phyloP scores from a whole-genome alignment of 1,140 invertebrate genomes.

The Eumaeus atala region DNA sequence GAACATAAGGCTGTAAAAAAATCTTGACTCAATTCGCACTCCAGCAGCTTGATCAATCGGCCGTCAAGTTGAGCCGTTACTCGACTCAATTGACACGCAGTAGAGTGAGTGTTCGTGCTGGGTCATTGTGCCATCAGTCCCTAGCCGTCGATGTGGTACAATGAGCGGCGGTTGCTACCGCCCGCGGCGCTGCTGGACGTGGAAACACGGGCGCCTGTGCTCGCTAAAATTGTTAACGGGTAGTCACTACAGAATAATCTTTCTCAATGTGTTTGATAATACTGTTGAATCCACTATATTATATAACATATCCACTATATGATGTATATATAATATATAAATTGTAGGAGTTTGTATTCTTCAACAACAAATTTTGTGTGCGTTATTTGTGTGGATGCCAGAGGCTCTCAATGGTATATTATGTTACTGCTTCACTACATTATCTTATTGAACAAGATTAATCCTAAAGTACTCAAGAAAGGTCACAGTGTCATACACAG shows the following conservation, averaged over 20 bases:
- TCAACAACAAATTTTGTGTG: too few species aligned
- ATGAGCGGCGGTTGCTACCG: slow-evolving; percentile 44
- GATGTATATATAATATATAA: too few species aligned
- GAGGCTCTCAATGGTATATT: too few species aligned
- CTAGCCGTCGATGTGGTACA: slow-evolving; percentile 4
- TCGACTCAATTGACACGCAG: slow-evolving; percentile 5
- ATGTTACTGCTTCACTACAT: too few species aligned
- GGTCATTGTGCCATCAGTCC: neutral
- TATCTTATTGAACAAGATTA: too few species aligned
- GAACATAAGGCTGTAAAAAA: too few species aligned
- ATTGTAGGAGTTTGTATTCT: too few species aligned
- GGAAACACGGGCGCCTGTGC: slow-evolving; percentile 50
- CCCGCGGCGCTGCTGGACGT: slow-evolving; percentile 56
- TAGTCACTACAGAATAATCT: slow-evolving; percentile 18
- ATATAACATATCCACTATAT: too few species aligned
- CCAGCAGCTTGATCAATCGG: neutral
- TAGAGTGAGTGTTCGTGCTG: neutral
- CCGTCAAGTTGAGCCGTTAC: slow-evolving; percentile 5
- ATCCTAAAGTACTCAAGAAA: too few species aligned
- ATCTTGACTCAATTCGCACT: neutral
- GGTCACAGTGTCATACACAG: too few species aligned
- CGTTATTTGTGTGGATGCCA: too few species aligned
- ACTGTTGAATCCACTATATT: neutral
- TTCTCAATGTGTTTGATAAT: slow-evolving; percentile 4
- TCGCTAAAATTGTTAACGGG: slow-evolving; percentile 51